These are phyloP conservation scores for Steinernema scapterisci DNA, from an alignment of 2,888 invertebrate genomes.

Conservation along the genomic window DNA sequence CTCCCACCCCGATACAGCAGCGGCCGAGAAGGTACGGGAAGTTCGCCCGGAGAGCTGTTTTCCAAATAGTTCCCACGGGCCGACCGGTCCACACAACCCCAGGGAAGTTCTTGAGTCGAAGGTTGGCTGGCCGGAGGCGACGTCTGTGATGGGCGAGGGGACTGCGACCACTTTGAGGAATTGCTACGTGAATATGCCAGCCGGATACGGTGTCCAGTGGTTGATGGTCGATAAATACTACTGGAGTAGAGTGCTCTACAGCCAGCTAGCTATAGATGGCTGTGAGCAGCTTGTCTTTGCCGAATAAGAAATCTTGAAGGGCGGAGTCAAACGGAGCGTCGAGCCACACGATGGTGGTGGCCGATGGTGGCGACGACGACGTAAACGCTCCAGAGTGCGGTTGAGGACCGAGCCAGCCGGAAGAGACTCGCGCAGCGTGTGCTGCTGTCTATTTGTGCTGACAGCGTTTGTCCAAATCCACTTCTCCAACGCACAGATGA, in stretches of 20 bases:
- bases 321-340: constrained; percentile 27
- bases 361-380: constrained; percentile 21
- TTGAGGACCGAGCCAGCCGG: constrained; percentile 30
- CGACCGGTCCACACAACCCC: constrained; percentile 20
- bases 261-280: constrained; percentile 32
- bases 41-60: constrained; percentile 10
- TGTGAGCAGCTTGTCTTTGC: constrained; percentile 33
- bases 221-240: constrained; percentile 21
- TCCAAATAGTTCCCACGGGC: constrained; percentile 20
- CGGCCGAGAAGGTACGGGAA: constrained; percentile 30
- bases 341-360: constrained; percentile 26
- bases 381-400: constrained; percentile 20
- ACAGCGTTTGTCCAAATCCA: constrained; percentile 33
- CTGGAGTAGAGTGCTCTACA: constrained; percentile 29
- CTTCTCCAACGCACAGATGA: constrained; percentile 32
- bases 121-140: constrained; percentile 25
- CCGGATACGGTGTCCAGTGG: constrained; percentile 25
- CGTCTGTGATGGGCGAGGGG: background rate
- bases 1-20: constrained; percentile 28
- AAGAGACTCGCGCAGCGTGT: constrained; percentile 32
- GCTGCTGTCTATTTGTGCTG: constrained; percentile 33
- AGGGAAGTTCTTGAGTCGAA: constrained; percentile 22
- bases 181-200: background rate
- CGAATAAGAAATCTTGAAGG: constrained; percentile 32
- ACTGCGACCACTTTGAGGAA: constrained; percentile 7